Evolutionary conservation across 2,888 invertebrate species (phyloP), one percentile per base, ranked within the genome.

Genomic region (Bembecia ichneumoniformis): DNA sequence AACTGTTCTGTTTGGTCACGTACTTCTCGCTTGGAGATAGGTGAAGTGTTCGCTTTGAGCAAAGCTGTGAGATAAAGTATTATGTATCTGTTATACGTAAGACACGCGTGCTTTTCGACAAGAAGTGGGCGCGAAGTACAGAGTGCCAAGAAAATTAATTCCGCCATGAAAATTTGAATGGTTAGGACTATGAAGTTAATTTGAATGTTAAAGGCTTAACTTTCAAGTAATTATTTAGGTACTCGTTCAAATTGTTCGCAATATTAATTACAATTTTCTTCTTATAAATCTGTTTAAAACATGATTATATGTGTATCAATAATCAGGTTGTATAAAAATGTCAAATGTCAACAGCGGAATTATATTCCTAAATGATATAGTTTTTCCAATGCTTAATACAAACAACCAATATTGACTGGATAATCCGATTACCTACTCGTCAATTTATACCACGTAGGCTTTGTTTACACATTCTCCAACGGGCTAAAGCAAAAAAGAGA

Each of bases 181-280:
- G 28, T 28, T 28, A 9, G 20, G 28, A 28, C 28, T 28, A 7
- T 28, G 28, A 28, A 28, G 28, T 28, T n/a, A 28, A 28, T 28
- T 28, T 28, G 9, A 9, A 28, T 28, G 28, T 28, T 20, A 0
- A 28, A 28, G 28, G 28, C 9, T 28, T 60, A 58, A 59, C 53
- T 56, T 52, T 40, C 11, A 40, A 53, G 51, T 57, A 55, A 60
- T 62, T 64, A 62, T 58, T 65, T 63, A n/a, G n/a, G n/a, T n/a
- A 58, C 55, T 55, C 55, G 49, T 52, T 56, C 55, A 57, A 59
- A 60, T 62, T 57, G 62, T 58, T 58, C 56, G 54, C 54, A 53
- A 46, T 35, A 28, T 28, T 28, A 28, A 28, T 28, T 28, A 28
- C 7, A 28, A 28, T 28, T 28, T 28, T 28, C 28, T 28, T 28